Base-by-base conservation (phyloP, 2,888 invertebrate genomes). In the Volucella bombylans region DNA sequence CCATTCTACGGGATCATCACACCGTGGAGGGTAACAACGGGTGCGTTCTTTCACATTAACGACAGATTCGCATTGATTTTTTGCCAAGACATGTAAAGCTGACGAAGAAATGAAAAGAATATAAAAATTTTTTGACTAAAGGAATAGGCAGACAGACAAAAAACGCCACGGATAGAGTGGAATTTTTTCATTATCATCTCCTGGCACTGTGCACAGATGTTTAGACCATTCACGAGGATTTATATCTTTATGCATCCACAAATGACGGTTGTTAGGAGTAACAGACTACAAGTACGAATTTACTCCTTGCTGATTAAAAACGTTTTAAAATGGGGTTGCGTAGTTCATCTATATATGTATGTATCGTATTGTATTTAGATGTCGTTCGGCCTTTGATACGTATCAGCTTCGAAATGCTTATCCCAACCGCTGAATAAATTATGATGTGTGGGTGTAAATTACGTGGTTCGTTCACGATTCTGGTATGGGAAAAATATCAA, bases 161-260 rank as follows among this genome's bases (percentile, higher is more conserved):
- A 61, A 23, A 52, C 55, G 8, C 61, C 62, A 62, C 18, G 31
- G 31, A 31, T 72, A 45, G 54, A 76, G 52, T 65, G 14, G 64
- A 76, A 49, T 54, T 64, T 31, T 78, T 82, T 82, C 78, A 74
- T 80, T 72, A 83, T 67, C 54, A 74, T 69, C 65, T 73, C 68
- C 11, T 52, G 43, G 12, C 11, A 23, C 31, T 18, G 52, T 14
- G 49, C 52, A 76, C 80, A 80, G 74, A 74, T 71, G 74, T 67
- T 62, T 71, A 50, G 62, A 81, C 76, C 67, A 67, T 77, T 55
- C 15, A 23, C 59, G 52, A 50, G 81, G 54, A 81, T 80, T 85
- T 69, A 85, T 55, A 67, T 71, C 71, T 72, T 57, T 57, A 76
- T 77, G 62, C 57, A 76, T 41, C 71, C 67, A 41, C 11, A 45